Percentiles rank a stretch among this genome's conserved stretches.
Evolutionary conservation across 2,113 vertebrate genomes (phyloP).

Genomic region (Xiphophorus hellerii): DNA sequence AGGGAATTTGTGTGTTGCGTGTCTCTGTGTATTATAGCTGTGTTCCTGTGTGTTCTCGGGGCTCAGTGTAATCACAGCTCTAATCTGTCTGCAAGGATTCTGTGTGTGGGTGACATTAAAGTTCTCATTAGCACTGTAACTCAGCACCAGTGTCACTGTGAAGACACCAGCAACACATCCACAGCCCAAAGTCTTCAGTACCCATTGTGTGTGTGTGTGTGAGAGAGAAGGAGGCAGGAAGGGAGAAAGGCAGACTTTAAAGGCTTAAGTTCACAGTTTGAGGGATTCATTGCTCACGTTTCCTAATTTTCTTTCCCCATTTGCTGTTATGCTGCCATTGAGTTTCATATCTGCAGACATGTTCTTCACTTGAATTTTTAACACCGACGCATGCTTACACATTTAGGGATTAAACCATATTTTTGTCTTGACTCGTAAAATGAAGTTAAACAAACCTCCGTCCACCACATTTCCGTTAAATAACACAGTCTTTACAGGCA

Average conservation of each 20-base stretch:
- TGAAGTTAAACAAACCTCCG: constrained; percentile 26
- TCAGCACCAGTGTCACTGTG: constrained; percentile 73
- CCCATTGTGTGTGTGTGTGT: constrained; percentile 29
- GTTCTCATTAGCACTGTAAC: constrained; percentile 78
- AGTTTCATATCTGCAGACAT: constrained; percentile 24
- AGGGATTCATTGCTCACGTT: constrained; percentile 31
- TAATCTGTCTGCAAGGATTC: constrained; percentile 71
- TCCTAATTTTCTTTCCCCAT: constrained; percentile 26
- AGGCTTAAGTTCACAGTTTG: constrained; percentile 29
- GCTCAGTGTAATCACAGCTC: constrained; percentile 70
- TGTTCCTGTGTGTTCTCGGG: constrained; percentile 50
- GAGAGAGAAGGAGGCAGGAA: constrained; percentile 4
- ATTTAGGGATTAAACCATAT: constrained; percentile 22
- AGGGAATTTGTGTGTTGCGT: constrained; percentile 22
- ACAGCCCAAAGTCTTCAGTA: constrained; percentile 47
- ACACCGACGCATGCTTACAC: not conserved
- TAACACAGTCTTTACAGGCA: constrained; percentile 34
- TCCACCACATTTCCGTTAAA: constrained; percentile 40
- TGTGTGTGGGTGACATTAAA: constrained; percentile 77
- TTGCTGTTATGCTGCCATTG: constrained; percentile 17
- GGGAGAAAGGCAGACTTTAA: constrained; percentile 28
- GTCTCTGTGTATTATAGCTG: constrained; percentile 25
- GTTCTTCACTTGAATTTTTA: constrained; percentile 14
- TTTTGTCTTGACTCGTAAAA: constrained; percentile 19
- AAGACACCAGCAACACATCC: constrained; percentile 69